phyloP scores from a whole-genome alignment of 2,113 vertebrate genomes.

The Chionis minor region DNA sequence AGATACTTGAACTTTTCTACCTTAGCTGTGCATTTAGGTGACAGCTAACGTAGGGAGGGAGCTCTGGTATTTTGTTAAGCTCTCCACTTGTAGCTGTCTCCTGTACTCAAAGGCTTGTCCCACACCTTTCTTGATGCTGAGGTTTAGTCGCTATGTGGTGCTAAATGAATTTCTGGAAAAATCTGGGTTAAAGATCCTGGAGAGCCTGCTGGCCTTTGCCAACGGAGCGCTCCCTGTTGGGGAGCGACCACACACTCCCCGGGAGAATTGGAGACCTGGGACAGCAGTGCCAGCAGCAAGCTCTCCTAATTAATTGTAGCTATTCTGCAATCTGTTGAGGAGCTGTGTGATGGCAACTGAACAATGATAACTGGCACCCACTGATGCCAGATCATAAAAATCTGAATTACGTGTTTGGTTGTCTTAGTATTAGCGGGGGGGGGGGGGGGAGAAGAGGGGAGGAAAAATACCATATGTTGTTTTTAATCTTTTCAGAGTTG shows the following conservation, averaged over 20 bases:
- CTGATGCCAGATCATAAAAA: conserved; percentile 16
- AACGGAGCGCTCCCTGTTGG: background rate
- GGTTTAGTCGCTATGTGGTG: background rate
- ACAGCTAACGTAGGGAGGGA: background rate
- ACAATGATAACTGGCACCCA: conserved; percentile 7
- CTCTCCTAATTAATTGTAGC: conserved; percentile 49
- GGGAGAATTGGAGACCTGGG: background rate
- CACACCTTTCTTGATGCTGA: background rate
- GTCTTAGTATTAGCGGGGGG: background rate
- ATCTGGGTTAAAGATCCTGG: background rate
- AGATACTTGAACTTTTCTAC: background rate
- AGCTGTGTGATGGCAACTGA: background rate
- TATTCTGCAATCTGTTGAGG: conserved; percentile 29
- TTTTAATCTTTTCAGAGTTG: conserved; percentile 22
- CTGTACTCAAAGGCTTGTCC: background rate
- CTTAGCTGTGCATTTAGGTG: background rate
- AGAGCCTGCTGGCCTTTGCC: background rate
- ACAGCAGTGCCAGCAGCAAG: background rate
- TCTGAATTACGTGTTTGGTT: background rate
- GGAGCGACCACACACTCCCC: background rate
- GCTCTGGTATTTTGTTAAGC: background rate
- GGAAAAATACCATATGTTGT: conserved; percentile 49
- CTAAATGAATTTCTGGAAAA: background rate
- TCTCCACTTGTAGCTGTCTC: background rate
- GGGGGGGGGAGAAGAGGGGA: background rate